Conservation (phyloP, 1,140 invertebrate species). For the Lasioglossum baleicum region DNA sequence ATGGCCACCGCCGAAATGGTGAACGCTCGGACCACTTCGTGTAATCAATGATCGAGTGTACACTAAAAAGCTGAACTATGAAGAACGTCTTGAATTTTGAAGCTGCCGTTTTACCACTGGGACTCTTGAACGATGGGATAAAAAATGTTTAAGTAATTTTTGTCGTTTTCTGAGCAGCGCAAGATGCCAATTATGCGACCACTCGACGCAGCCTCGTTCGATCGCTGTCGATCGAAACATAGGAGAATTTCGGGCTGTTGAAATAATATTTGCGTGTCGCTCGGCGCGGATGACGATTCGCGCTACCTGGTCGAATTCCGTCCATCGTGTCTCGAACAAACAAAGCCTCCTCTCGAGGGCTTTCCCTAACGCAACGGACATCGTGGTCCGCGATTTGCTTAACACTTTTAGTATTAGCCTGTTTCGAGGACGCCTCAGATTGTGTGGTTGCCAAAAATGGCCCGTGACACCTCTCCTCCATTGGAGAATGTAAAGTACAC, state of each 20-base stretch:
- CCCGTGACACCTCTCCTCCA: background rate
- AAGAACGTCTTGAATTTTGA: no score
- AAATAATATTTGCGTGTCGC: slow-evolving; percentile 36
- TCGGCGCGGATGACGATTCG: background rate
- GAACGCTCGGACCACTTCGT: no score
- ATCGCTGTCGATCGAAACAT: background rate
- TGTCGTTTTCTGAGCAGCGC: background rate
- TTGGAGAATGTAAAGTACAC: no score
- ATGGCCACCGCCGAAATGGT: background rate
- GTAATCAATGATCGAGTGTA: no score
- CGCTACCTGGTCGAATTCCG: slow-evolving; percentile 42
- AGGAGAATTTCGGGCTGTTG: slow-evolving; percentile 34
- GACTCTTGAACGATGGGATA: no score
- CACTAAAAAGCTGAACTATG: no score
- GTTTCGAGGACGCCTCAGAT: slow-evolving; percentile 7
- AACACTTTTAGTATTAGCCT: slow-evolving; percentile 2
- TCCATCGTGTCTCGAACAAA: slow-evolving; percentile 26
- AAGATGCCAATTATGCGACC: background rate
- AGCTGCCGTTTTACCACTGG: no score
- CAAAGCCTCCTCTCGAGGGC: slow-evolving; percentile 6
- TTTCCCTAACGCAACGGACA: slow-evolving; percentile 10
- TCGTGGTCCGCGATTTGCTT: slow-evolving; percentile 23
- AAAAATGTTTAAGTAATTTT: no score
- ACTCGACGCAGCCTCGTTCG: background rate
- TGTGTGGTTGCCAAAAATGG: background rate